Percentiles rank a stretch among this genome's conserved stretches.
Evolutionary conservation across 2,113 vertebrate genomes (phyloP).

Genomic region (Tachycineta bicolor): DNA sequence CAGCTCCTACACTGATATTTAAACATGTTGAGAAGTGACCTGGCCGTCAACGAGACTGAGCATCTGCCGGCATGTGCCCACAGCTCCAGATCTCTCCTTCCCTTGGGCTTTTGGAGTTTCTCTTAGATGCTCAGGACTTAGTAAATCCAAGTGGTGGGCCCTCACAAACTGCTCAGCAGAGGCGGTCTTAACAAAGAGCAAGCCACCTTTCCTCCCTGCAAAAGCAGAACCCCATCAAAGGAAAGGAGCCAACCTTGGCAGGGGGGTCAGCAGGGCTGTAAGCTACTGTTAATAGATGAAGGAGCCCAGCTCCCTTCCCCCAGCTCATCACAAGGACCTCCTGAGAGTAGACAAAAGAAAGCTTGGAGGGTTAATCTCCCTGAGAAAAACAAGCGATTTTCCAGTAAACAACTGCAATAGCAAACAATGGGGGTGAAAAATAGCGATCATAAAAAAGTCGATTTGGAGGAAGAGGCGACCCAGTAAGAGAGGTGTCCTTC

Average conservation of each 20-base stretch:
- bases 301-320: conserved; percentile 56
- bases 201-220: neutral
- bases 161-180: neutral
- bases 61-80: neutral
- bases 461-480: conserved; percentile 46
- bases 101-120: neutral
- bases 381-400: conserved; percentile 66
- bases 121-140: neutral
- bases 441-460: conserved; percentile 53
- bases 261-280: conserved; percentile 31
- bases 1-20: neutral
- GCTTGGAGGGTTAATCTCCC: conserved; percentile 64
- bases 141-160: neutral
- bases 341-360: conserved; percentile 67
- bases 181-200: neutral
- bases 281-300: conserved; percentile 50
- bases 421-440: conserved; percentile 67
- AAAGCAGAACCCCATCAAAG: conserved; percentile 29
- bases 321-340: conserved; percentile 64
- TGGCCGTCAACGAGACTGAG: neutral
- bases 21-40: neutral
- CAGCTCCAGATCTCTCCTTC: neutral
- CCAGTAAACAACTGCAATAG: conserved; percentile 68
- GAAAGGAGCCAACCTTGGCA: conserved; percentile 11
- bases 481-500: conserved; percentile 40